phyloP scores from a whole-genome alignment of 35 echinoderm and acorn worm species.

The Heliocidaris tuberculata region DNA sequence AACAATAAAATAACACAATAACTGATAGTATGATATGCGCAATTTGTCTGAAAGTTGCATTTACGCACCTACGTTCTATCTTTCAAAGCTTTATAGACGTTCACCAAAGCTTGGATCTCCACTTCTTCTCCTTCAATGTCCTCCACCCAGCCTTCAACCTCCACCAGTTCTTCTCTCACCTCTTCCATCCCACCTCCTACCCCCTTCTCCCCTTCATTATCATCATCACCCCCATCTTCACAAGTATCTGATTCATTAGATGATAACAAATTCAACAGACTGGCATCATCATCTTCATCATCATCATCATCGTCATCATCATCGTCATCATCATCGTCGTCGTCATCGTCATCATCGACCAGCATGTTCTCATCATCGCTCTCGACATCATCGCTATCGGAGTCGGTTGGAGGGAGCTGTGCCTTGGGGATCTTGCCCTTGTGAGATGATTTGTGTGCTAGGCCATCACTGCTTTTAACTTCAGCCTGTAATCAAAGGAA shows the following conservation, averaged over 20 bases:
- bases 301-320: neutral
- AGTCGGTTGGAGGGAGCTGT: conserved; percentile 14
- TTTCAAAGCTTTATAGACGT: neutral
- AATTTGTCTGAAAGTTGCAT: neutral
- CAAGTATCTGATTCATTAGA: neutral
- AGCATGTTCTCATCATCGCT: neutral
- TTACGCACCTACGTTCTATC: neutral
- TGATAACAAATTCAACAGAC: neutral
- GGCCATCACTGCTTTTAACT: neutral
- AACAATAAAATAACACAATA: neutral
- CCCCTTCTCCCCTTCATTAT: neutral
- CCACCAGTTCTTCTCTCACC: neutral
- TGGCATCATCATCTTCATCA: neutral
- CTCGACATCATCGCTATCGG: neutral
- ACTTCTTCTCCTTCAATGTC: neutral
- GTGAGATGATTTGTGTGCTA: neutral
- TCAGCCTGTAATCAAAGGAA: neutral
- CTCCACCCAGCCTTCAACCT: conserved; percentile 1
- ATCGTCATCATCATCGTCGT: no score
- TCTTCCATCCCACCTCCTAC: neutral
- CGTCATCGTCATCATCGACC: no score
- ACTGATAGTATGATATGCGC: no score
- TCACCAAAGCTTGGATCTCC: neutral
- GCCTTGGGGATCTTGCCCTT: neutral
- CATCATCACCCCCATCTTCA: neutral